Percentiles rank a stretch among this genome's conserved stretches.
Conservation (phyloP, 1,140 invertebrate species). For the Zaprionus davidi region DNA sequence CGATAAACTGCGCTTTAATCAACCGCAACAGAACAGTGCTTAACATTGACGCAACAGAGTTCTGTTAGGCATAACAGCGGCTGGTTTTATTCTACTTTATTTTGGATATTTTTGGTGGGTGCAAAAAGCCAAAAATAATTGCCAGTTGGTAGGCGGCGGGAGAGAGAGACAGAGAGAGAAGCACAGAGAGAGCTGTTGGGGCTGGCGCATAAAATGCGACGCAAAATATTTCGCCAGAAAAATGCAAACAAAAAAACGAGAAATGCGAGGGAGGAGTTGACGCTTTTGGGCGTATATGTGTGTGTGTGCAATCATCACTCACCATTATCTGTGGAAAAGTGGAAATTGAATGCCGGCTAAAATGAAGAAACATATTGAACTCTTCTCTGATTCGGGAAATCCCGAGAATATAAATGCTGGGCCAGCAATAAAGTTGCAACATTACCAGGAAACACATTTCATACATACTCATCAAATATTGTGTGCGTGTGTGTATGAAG, state of each 20-base stretch:
- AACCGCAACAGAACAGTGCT: neutral
- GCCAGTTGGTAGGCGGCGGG: conserved; percentile 50
- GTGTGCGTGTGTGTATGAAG: neutral
- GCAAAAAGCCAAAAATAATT: conserved; percentile 65
- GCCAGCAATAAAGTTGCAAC: conserved; percentile 1
- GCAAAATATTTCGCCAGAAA: conserved; percentile 64
- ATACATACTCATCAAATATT: neutral
- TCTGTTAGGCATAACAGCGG: conserved; percentile 37
- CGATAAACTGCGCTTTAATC: conserved; percentile 15
- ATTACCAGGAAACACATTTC: conserved; percentile 11
- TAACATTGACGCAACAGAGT: conserved; percentile 23
- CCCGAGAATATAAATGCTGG: conserved; percentile 23
- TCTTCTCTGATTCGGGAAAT: conserved; percentile 41
- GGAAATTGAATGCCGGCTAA: conserved; percentile 52
- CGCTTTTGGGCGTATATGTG: conserved; percentile 19
- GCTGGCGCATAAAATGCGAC: conserved; percentile 67
- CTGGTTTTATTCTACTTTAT: conserved; percentile 16
- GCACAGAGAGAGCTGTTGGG: conserved; percentile 25
- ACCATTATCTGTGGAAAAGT: conserved; percentile 22
- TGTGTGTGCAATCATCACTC: neutral
- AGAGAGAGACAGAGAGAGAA: conserved; percentile 35
- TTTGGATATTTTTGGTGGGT: conserved; percentile 23
- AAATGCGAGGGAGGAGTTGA: conserved; percentile 11
- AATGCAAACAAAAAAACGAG: conserved; percentile 57
- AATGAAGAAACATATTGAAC: neutral